These are phyloP conservation scores for Acronicta alni DNA, from an alignment of 2,888 invertebrate genomes.

Conservation along the genomic window DNA sequence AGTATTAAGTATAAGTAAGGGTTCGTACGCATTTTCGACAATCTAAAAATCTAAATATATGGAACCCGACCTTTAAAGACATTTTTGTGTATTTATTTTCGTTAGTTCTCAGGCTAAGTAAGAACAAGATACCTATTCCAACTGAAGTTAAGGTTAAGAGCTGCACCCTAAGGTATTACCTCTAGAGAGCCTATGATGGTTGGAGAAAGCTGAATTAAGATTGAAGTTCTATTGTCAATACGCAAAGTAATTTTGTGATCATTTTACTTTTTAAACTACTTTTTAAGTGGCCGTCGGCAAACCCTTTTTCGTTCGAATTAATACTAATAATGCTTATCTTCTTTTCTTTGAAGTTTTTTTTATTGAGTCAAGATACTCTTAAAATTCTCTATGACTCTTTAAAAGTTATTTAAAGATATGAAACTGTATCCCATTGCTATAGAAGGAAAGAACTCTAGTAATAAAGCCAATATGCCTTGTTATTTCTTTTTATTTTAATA, in stretches of 20 bases:
- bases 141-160: slow-evolving; percentile 34
- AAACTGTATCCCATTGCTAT: too few species aligned
- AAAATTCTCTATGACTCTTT: too few species aligned
- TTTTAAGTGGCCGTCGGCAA: not conserved
- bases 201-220: slow-evolving; percentile 3
- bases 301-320: not conserved
- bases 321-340: too few species aligned
- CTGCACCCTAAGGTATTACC: slow-evolving; percentile 1
- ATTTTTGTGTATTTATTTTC: slow-evolving; percentile 31
- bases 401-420: too few species aligned
- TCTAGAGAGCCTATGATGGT: slow-evolving; percentile 14
- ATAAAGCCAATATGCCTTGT: too few species aligned
- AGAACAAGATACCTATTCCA: slow-evolving; percentile 43
- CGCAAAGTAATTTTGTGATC: not conserved
- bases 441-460: too few species aligned
- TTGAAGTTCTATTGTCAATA: slow-evolving; percentile 26
- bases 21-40: too few species aligned
- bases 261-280: not conserved
- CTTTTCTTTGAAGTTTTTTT: too few species aligned
- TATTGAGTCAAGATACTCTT: too few species aligned
- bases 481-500: too few species aligned
- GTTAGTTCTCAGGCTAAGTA: slow-evolving; percentile 18
- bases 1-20: too few species aligned
- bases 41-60: not conserved
- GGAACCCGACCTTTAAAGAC: slow-evolving; percentile 22